Evolutionary conservation across 2,797 vertebrate species (phyloP).

Genomic region (Chromobotia macracanthus): DNA sequence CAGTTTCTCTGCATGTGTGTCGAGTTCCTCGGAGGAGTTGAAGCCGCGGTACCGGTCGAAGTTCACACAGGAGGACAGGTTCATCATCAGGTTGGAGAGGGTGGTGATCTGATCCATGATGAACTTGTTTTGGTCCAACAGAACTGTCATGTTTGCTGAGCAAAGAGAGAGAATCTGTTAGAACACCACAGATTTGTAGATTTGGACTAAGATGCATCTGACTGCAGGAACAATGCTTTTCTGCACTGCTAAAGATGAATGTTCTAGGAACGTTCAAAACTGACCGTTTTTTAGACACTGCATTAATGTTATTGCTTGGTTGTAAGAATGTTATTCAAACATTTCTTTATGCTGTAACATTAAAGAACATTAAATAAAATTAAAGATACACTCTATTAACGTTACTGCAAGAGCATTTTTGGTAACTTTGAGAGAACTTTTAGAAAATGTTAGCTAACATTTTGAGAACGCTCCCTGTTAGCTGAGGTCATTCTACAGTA

Average conservation of each 20-base stretch:
- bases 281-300: too few species aligned
- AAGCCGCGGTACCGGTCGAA: slow-evolving; percentile 85
- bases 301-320: too few species aligned
- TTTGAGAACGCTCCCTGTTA: too few species aligned
- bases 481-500: too few species aligned
- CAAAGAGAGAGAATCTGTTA: slow-evolving; percentile 6
- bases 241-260: neutral
- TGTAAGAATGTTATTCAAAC: too few species aligned
- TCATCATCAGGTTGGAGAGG: slow-evolving; percentile 81
- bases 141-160: slow-evolving; percentile 71
- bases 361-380: too few species aligned
- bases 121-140: slow-evolving; percentile 73
- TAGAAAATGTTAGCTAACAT: too few species aligned
- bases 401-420: too few species aligned
- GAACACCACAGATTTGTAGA: neutral
- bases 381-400: too few species aligned
- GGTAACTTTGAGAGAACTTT: too few species aligned
- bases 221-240: slow-evolving; percentile 4
- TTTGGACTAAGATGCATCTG: neutral
- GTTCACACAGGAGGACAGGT: slow-evolving; percentile 88
- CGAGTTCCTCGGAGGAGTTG: slow-evolving; percentile 77
- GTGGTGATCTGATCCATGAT: slow-evolving; percentile 74
- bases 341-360: too few species aligned
- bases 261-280: too few species aligned
- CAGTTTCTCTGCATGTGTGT: slow-evolving; percentile 79